Conservation (phyloP, 2,888 invertebrate genomes). For the Drosophila helvetica region DNA sequence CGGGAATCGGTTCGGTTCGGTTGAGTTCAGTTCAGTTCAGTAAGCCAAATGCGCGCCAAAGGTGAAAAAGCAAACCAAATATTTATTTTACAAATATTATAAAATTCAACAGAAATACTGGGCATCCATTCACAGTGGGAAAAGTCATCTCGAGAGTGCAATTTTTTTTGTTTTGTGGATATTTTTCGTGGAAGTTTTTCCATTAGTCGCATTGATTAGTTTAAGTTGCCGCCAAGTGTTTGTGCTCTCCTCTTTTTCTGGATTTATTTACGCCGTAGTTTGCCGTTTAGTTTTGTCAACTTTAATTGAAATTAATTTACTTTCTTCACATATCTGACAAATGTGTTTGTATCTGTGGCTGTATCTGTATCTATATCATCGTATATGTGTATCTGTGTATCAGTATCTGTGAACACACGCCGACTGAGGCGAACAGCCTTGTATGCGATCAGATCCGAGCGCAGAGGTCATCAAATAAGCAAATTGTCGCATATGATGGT, state of each 20-base stretch:
- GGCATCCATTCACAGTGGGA: not conserved
- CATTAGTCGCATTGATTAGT: slow-evolving; percentile 42
- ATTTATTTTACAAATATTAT: not conserved
- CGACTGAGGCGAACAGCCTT: slow-evolving; percentile 71
- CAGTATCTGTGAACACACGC: slow-evolving; percentile 46
- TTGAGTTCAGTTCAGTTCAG: slow-evolving; percentile 74
- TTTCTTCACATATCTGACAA: slow-evolving; percentile 66
- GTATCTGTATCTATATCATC: slow-evolving; percentile 32
- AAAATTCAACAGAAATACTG: not conserved
- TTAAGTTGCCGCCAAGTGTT: slow-evolving; percentile 50
- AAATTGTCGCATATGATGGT: slow-evolving; percentile 69
- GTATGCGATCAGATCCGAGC: slow-evolving; percentile 82
- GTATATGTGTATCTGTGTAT: slow-evolving; percentile 24
- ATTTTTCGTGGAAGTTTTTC: slow-evolving; percentile 19
- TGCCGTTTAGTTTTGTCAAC: slow-evolving; percentile 72
- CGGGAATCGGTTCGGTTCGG: slow-evolving; percentile 75
- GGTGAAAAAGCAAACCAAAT: slow-evolving; percentile 39
- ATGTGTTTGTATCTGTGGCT: slow-evolving; percentile 28
- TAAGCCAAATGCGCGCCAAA: slow-evolving; percentile 61
- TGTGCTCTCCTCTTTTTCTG: slow-evolving; percentile 55
- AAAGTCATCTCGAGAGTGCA: slow-evolving; percentile 7
- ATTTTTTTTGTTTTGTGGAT: slow-evolving; percentile 4
- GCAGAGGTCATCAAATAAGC: slow-evolving; percentile 81
- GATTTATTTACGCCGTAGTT: slow-evolving; percentile 76
- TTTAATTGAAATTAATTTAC: slow-evolving; percentile 80